phyloP scores from a whole-genome alignment of 2,113 vertebrate species.

The Tylochromis polylepis region DNA sequence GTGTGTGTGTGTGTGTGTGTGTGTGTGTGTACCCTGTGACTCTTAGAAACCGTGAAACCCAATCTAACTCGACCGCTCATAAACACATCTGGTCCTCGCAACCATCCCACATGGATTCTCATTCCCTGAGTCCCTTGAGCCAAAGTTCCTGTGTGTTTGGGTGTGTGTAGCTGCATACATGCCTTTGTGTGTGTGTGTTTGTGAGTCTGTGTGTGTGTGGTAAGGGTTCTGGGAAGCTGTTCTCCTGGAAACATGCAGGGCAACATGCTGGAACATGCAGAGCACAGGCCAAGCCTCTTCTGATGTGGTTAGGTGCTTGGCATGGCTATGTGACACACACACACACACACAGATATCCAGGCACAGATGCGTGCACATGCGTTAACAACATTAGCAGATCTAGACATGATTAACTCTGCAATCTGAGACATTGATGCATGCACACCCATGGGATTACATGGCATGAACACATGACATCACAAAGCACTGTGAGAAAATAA shows the following conservation, averaged over 20 bases:
- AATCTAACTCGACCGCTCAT: conserved; percentile 34
- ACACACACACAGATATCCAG: background rate
- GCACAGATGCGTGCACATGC: background rate
- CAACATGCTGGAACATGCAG: conserved; percentile 63
- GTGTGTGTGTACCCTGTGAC: background rate
- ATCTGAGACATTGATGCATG: background rate
- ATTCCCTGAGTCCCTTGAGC: conserved; percentile 31
- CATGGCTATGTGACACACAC: conserved; percentile 16
- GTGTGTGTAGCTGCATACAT: conserved; percentile 15
- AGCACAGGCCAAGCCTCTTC: conserved; percentile 47
- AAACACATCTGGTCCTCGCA: conserved; percentile 68
- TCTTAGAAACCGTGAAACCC: conserved; percentile 29
- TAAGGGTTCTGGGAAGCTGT: conserved; percentile 67
- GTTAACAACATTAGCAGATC: conserved; percentile 10
- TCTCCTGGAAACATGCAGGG: conserved; percentile 62
- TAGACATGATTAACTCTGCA: conserved; percentile 5
- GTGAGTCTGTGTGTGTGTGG: conserved; percentile 32
- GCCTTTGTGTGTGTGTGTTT: background rate
- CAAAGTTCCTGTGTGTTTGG: conserved; percentile 31
- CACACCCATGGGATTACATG: background rate
- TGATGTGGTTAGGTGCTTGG: conserved; percentile 58
- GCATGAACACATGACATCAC: background rate
- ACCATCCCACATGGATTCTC: conserved; percentile 44
- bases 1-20: background rate
- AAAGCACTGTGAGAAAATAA: background rate